Evolutionary conservation across 2,888 invertebrate genomes (phyloP).

Genomic region (Parapristionchus giblindavisi): DNA sequence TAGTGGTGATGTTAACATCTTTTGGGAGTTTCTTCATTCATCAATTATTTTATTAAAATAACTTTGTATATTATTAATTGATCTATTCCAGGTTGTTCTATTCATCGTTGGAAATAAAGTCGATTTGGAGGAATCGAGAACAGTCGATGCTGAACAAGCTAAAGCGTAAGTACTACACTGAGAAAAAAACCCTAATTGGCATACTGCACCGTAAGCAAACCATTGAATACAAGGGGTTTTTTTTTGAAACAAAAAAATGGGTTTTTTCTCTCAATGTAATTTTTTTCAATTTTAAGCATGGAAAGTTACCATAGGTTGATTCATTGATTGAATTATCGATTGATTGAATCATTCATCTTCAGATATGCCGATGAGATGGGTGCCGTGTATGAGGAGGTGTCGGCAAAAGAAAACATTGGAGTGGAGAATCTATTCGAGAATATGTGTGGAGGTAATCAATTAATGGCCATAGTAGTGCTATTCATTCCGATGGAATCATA

Average conservation of each 20-base stretch:
- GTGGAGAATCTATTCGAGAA: conserved; percentile 72
- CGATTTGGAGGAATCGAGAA: conserved; percentile 89
- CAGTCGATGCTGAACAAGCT: conserved; percentile 85
- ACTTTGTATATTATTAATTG: not conserved
- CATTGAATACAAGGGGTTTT: too few species aligned
- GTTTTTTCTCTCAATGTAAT: too few species aligned
- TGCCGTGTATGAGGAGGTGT: conserved; percentile 73
- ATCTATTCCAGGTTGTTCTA: conserved; percentile 80
- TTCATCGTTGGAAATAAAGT: conserved; percentile 96
- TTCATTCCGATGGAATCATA: too few species aligned
- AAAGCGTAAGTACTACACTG: conserved; percentile 79
- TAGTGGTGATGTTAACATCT: too few species aligned
- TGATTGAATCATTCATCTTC: too few species aligned
- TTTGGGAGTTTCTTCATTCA: not conserved
- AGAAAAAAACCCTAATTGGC: too few species aligned
- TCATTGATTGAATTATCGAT: too few species aligned
- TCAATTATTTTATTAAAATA: not conserved
- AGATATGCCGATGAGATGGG: conserved; percentile 73
- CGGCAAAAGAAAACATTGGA: conserved; percentile 73
- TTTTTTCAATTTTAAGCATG: too few species aligned
- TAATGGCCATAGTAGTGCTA: too few species aligned
- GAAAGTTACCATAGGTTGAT: too few species aligned
- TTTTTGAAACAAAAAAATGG: too few species aligned
- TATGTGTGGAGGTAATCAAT: conserved; percentile 30
- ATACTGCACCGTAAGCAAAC: too few species aligned